Evolutionary conservation across 2,113 vertebrate genomes (phyloP), one percentile per base, ranked within the genome.

Genomic region (Pteronura brasiliensis): DNA sequence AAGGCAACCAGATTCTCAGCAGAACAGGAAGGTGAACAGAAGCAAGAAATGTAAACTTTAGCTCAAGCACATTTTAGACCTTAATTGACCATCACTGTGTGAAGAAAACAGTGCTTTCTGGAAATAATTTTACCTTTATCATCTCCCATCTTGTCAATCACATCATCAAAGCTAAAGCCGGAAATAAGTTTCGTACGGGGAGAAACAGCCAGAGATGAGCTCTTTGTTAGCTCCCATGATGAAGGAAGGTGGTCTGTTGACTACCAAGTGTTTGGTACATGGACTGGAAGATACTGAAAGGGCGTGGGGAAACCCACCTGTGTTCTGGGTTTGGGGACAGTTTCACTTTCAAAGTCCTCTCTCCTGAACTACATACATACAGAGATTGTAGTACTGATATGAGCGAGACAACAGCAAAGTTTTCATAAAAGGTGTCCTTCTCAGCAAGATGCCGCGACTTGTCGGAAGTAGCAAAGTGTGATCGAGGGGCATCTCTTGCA

Each of bases 81-180:
- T 96, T 98, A 95, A 96, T 96, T 97, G 95, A 87, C 85, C 84
- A 96, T 90, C 79, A 39, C n/a, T 14, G 17, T 97, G 34, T 95
- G 90, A 97, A 95, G 79, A 90, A 36, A 97, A 97, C 36, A 98
- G 94, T 90, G 12, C 86, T 95, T 98, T 97, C 92, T 98, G 89
- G 92, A 94, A 98, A 95, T 83, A 95, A 81, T 98, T 97, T 95
- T 57, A 65, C 98, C 88, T 88, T 81, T 96, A 63, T 94, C 88
- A 69, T 90, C 79, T 98, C 92, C 72, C 31, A 27, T 98, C 90
- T 92, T 98, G 89, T 97, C 96, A 71, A 90, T 97, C 97, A 98
- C 90, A 97, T 96, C 69, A 86, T 88, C 93, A 97, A 80, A 88
- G 79, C 42, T 88, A 65, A 93, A 52, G 6, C 90, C 97, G 93